Evolutionary conservation across 2,797 vertebrate genomes (phyloP).

Genomic region (Mormyrus proboscirostris): DNA sequence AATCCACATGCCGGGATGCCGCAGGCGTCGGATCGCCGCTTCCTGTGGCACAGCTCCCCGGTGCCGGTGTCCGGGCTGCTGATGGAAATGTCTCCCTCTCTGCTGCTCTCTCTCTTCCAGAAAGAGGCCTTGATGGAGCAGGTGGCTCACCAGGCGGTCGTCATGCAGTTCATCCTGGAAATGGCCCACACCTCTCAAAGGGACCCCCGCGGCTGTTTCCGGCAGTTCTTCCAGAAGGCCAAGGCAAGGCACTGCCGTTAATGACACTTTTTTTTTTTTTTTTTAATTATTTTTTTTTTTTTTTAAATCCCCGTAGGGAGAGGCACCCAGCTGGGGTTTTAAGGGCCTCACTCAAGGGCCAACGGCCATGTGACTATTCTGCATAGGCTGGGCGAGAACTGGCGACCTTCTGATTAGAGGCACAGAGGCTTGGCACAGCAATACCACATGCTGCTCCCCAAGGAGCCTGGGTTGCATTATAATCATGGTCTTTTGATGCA

Average conservation of each 20-base stretch:
- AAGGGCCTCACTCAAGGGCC: neutral
- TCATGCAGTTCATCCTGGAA: constrained; percentile 97
- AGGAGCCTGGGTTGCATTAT: neutral
- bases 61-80: neutral
- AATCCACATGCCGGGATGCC: neutral
- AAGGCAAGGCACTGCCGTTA: constrained; percentile 70
- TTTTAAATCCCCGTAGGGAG: neutral
- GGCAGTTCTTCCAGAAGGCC: constrained; percentile 95
- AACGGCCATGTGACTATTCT: neutral
- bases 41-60: neutral
- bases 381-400: neutral
- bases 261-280: neutral
- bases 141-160: constrained; percentile 93
- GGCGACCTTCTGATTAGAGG: neutral
- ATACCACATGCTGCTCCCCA: neutral
- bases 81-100: neutral
- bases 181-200: constrained; percentile 83
- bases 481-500: neutral
- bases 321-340: neutral
- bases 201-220: constrained; percentile 91
- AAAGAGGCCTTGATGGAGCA: constrained; percentile 95
- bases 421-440: neutral
- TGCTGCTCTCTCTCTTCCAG: constrained; percentile 49
- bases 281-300: too few relatives aligned
- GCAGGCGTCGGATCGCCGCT: neutral